phyloP scores from a whole-genome alignment of 2,888 invertebrate genomes.

The Pecten maximus region DNA sequence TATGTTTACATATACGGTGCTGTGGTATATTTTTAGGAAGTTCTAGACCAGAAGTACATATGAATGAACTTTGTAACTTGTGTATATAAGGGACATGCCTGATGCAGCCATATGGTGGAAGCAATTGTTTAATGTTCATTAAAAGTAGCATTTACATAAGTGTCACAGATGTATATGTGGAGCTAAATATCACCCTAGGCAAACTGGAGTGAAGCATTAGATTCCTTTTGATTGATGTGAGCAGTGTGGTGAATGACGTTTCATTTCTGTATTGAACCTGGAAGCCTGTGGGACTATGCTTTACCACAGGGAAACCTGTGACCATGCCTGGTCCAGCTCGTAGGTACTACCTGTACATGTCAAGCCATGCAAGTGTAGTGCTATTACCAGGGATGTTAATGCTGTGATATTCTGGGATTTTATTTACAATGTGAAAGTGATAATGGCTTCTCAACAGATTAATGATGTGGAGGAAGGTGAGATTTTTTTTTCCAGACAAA shows the following conservation, averaged over 20 bases:
- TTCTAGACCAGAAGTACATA: neutral
- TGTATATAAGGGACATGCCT: neutral
- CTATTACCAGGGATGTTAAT: neutral
- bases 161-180: neutral
- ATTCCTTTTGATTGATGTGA: constrained; percentile 25
- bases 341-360: neutral
- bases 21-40: neutral
- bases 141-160: constrained; percentile 20
- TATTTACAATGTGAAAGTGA: constrained; percentile 33
- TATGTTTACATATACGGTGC: neutral
- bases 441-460: constrained; percentile 10
- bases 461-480: constrained; percentile 15
- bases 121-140: neutral
- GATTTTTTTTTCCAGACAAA: neutral
- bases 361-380: neutral
- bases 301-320: neutral
- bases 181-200: constrained; percentile 28
- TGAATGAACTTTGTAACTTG: neutral
- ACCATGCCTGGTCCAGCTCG: neutral
- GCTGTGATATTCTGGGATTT: neutral
- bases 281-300: neutral
- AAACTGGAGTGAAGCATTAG: constrained; percentile 15
- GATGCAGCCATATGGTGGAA: neutral
- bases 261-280: constrained; percentile 34
- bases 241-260: constrained; percentile 24